Conservation (phyloP, 92 coral and sea anemone genomes). For the Porites divaricata region DNA sequence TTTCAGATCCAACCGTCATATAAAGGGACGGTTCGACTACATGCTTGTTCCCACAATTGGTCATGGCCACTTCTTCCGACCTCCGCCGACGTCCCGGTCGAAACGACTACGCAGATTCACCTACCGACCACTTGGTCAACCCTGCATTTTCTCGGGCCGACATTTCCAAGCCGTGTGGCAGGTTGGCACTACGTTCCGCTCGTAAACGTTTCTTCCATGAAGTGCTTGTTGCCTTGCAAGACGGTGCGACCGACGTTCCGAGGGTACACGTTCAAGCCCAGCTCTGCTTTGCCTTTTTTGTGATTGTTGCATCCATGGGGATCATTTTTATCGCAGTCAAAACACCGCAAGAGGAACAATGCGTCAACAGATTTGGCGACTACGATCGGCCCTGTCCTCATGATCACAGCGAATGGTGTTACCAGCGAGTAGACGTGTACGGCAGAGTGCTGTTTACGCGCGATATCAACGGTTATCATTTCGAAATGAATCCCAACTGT, state of each 20-base stretch:
- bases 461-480: conserved; percentile 1
- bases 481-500: conserved; percentile 10
- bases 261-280: conserved; percentile 6
- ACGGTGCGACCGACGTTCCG: conserved; percentile 26
- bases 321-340: background rate
- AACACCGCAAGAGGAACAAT: background rate
- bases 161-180: conserved; percentile 18
- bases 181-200: conserved; percentile 13
- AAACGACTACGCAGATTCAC: background rate
- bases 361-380: conserved; percentile 10
- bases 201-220: conserved; percentile 17
- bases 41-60: background rate
- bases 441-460: background rate
- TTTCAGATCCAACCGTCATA: background rate
- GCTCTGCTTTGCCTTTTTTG: conserved; percentile 16
- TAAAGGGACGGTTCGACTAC: background rate
- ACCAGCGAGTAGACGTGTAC: background rate
- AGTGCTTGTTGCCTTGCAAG: conserved; percentile 1
- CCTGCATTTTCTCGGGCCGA: background rate
- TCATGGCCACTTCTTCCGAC: conserved; percentile 6
- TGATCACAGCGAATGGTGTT: background rate
- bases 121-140: conserved; percentile 12
- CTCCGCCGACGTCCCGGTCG: background rate
- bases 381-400: background rate
- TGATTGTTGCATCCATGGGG: background rate